Base-by-base conservation (phyloP, 2,113 vertebrate species). In the Phyllostomus hastatus region DNA sequence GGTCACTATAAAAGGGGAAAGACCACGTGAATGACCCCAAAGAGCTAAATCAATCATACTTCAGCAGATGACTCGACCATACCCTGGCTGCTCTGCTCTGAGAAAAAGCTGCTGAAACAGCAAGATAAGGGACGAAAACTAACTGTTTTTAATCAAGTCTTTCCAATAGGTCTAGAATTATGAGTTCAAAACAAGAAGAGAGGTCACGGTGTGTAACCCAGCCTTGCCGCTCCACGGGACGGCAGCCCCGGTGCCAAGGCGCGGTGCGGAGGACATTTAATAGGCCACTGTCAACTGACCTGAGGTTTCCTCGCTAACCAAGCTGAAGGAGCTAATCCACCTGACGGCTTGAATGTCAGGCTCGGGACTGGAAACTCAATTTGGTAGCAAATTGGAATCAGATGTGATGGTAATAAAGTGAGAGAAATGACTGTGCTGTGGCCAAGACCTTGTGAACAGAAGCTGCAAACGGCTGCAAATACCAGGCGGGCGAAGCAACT, bases 351-450 rank as follows among this genome's bases (percentile, higher is more conserved):
- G 93, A 97, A 97, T 97, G 97, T 98, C 97, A 97, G 95, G 91
- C 95, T 41, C 14, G 16, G 91, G 80, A 96, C 87, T 97, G 97
- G 97, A 97, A 98, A 97, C 97, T 98, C 97, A 98, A 98, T 98
- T 97, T 97, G 97, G 97, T 90, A 96, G 97, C 97, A 98, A 98
- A 98, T 97, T 97, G 97, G 97, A 98, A 98, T 98, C 96, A 98
- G 97, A 98, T 97, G 97, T 78, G 97, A 97, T 94, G 95, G 97
- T 97, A 98, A 98, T 97, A 98, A 97, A 98, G 97, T 78, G 86
- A 95, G 96, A 88, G 95, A 84, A 97, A 97, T 87, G 96, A 96
- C 96, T 84, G 97, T 52, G 70, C 94, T 7, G 52, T 88, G 96
- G 89, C 97, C 97, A 96, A 96, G 97, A 97, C 97, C 97, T 96